Evolutionary conservation across 2,797 vertebrate species (phyloP).

Genomic region (Parotocinclus haroldoi): DNA sequence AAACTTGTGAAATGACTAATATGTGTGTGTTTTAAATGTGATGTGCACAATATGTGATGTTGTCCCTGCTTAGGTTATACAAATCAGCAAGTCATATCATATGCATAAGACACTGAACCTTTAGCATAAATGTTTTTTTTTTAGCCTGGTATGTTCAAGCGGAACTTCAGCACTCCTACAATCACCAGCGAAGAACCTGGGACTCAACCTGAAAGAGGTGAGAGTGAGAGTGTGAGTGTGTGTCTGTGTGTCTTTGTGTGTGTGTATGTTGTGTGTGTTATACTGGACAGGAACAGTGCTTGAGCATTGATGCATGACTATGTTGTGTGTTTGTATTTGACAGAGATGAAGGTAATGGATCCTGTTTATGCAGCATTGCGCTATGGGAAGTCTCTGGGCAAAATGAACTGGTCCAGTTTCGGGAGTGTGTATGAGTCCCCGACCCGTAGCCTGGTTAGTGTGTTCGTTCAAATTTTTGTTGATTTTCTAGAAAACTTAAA

Average conservation of each 20-base stretch:
- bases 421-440: conserved; percentile 87
- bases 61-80: too few relatives aligned
- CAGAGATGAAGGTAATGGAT: conserved; percentile 74
- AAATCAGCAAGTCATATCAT: too few relatives aligned
- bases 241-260: not conserved
- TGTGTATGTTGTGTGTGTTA: not conserved
- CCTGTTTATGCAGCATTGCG: conserved; percentile 86
- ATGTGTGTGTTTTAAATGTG: too few relatives aligned
- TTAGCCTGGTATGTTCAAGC: conserved; percentile 83
- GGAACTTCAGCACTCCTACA: conserved; percentile 90
- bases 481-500: too few relatives aligned
- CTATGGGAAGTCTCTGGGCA: conserved; percentile 86
- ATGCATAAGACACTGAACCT: too few relatives aligned
- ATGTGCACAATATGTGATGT: too few relatives aligned
- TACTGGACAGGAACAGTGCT: too few relatives aligned
- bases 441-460: conserved; percentile 79
- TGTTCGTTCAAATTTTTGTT: too few relatives aligned
- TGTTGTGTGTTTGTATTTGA: conserved; percentile 38
- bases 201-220: conserved; percentile 70
- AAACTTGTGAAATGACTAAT: too few relatives aligned
- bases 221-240: conserved; percentile 44
- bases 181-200: conserved; percentile 77
- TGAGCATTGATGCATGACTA: too few relatives aligned
- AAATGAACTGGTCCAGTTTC: conserved; percentile 86
- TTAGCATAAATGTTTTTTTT: not conserved